Percentiles rank a stretch among this genome's conserved stretches.
Evolutionary conservation across 2,797 vertebrate species (phyloP).

Genomic region (Spea hammondii): DNA sequence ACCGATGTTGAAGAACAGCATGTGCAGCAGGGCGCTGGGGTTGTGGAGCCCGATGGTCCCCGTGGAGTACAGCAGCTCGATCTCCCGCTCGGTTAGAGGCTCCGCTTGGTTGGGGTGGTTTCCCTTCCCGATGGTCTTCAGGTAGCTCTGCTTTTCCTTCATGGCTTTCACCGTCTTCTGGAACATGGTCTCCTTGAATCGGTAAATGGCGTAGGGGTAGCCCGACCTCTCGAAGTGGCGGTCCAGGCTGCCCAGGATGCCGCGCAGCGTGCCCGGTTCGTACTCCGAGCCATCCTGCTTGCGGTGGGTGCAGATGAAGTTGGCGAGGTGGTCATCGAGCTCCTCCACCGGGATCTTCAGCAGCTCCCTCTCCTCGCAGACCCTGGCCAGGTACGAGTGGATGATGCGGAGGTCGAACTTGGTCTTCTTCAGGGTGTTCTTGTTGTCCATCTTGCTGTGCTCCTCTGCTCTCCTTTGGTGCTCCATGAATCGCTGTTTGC

Average conservation of each 20-base stretch:
- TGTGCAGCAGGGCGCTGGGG: constrained; percentile 45
- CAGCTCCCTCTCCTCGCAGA: constrained; percentile 22
- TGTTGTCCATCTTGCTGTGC: constrained; percentile 18
- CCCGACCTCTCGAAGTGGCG: constrained; percentile 41
- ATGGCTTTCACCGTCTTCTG: constrained; percentile 39
- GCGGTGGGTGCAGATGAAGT: constrained; percentile 43
- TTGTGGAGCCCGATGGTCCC: constrained; percentile 49
- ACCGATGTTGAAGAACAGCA: constrained; percentile 49
- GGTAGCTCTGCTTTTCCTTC: constrained; percentile 44
- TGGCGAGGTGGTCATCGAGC: constrained; percentile 42
- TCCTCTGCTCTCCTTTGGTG: neutral
- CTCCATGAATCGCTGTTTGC: neutral
- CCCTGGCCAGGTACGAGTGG: constrained; percentile 25
- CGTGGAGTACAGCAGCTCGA: constrained; percentile 37
- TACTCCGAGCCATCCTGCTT: constrained; percentile 49
- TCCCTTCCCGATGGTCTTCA: constrained; percentile 29
- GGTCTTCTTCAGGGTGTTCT: constrained; percentile 51
- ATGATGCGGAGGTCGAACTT: constrained; percentile 47
- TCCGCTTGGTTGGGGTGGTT: constrained; percentile 13
- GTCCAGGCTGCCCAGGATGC: constrained; percentile 50
- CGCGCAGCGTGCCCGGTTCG: constrained; percentile 44
- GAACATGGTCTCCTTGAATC: constrained; percentile 40
- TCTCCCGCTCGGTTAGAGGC: constrained; percentile 36
- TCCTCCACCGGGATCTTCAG: constrained; percentile 27
- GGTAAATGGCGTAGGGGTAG: constrained; percentile 45